Evolutionary conservation across 2,888 invertebrate genomes (phyloP).

Genomic region (Anorthoa munda): DNA sequence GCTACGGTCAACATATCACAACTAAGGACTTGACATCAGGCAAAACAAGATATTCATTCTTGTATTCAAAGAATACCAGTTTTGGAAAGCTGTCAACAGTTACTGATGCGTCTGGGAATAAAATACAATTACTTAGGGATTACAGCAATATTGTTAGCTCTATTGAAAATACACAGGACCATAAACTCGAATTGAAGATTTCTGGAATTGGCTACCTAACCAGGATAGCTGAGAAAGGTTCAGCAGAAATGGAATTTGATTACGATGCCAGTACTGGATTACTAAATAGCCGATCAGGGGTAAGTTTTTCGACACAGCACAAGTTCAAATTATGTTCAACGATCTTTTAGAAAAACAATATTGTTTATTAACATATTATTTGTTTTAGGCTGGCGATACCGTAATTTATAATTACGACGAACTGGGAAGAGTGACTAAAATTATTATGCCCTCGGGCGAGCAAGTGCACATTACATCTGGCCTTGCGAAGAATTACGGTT

Average conservation of each 20-base stretch:
- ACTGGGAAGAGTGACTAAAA: constrained; percentile 96
- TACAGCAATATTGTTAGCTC: constrained; percentile 98
- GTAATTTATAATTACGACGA: constrained; percentile 98
- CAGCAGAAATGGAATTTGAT: constrained; percentile 96
- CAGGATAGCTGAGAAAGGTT: constrained; percentile 96
- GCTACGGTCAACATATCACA: constrained; percentile 98
- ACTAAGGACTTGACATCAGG: constrained; percentile 99
- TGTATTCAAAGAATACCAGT: constrained; percentile 99
- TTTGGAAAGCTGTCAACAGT: constrained; percentile 98
- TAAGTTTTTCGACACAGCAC: constrained; percentile 80
- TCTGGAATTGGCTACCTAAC: constrained; percentile 98
- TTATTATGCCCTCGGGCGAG: constrained; percentile 98
- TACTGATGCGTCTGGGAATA: constrained; percentile 98
- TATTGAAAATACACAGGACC: constrained; percentile 98
- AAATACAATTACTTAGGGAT: constrained; percentile 97
- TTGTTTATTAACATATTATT: constrained; percentile 65
- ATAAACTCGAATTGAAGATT: constrained; percentile 97
- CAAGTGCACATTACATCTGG: constrained; percentile 95
- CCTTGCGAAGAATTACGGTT: constrained; percentile 94
- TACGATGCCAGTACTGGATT: constrained; percentile 97
- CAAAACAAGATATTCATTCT: constrained; percentile 97
- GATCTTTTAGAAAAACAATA: not conserved
- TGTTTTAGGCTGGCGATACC: constrained; percentile 94
- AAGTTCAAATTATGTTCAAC: not conserved
- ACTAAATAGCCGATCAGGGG: constrained; percentile 95